phyloP scores from a whole-genome alignment of 2,888 invertebrate species.

The Caenorhabditis zanzibari region DNA sequence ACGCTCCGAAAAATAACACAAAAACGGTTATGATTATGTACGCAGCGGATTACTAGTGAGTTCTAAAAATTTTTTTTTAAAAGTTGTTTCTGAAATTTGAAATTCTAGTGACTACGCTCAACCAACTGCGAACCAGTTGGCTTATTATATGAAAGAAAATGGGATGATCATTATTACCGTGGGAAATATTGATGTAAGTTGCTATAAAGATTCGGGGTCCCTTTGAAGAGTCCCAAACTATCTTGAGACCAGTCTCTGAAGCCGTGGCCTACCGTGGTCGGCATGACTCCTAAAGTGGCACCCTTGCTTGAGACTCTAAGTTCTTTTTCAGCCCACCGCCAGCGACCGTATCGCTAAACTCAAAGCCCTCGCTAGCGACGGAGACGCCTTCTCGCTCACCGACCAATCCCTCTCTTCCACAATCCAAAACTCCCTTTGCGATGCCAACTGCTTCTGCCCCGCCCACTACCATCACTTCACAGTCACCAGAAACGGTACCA shows the following conservation, averaged over 20 bases:
- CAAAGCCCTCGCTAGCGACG: constrained; percentile 7
- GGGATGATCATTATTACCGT: constrained; percentile 27
- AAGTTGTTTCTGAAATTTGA: not conserved
- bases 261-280: no score
- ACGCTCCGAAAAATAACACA: constrained; percentile 38
- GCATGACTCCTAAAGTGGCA: no score
- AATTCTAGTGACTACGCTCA: constrained; percentile 23
- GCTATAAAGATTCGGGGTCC: not conserved
- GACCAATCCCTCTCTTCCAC: constrained; percentile 20
- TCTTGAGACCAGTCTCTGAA: no score
- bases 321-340: not conserved
- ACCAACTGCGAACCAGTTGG: constrained; percentile 13
- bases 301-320: no score
- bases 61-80: not conserved
- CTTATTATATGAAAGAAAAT: constrained; percentile 7
- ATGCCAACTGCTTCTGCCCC: constrained; percentile 30
- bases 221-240: no score
- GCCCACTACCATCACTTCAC: constrained; percentile 16
- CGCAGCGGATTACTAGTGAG: constrained; percentile 34
- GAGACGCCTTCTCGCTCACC: constrained; percentile 13
- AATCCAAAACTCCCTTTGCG: constrained; percentile 17
- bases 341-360: not conserved
- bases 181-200: constrained; percentile 11
- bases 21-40: constrained; percentile 15
- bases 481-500: not conserved